phyloP scores from a whole-genome alignment of 2,888 invertebrate genomes.

The Adineta ricciae region DNA sequence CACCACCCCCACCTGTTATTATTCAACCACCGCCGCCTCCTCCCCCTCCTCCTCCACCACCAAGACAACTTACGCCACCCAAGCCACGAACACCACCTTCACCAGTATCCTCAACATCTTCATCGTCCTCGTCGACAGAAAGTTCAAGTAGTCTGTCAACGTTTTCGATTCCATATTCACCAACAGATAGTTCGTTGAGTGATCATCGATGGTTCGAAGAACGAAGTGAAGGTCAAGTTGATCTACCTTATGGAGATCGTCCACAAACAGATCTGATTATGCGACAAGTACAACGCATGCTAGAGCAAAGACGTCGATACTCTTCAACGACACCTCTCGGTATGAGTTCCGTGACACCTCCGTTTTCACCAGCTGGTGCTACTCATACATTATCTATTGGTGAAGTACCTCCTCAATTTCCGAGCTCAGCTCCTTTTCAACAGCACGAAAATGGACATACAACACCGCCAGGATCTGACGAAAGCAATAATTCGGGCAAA shows the following conservation, averaged over 20 bases:
- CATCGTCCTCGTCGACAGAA: not conserved
- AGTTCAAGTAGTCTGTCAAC: not conserved
- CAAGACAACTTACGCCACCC: not conserved
- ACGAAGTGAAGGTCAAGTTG: constrained; percentile 19
- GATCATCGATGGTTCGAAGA: not conserved
- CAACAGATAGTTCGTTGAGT: not conserved
- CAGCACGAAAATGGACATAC: not conserved
- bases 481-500: constrained; percentile 13
- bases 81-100: not conserved
- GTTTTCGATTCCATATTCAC: not conserved
- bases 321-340: not conserved
- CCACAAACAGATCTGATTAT: not conserved
- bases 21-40: not conserved
- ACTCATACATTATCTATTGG: constrained; percentile 19
- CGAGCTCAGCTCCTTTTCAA: not conserved
- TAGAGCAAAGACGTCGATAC: not conserved
- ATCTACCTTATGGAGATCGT: not conserved
- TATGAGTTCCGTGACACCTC: not conserved
- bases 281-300: not conserved
- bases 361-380: not conserved
- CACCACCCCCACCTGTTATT: not conserved
- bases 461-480: not conserved
- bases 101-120: not conserved
- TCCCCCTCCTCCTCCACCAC: not conserved
- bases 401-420: not conserved